A percentile compares a stretch with the other conserved stretches of the same genome.
phyloP scores from a whole-genome alignment of 1,140 invertebrate genomes.

The Ylistrum balloti region DNA sequence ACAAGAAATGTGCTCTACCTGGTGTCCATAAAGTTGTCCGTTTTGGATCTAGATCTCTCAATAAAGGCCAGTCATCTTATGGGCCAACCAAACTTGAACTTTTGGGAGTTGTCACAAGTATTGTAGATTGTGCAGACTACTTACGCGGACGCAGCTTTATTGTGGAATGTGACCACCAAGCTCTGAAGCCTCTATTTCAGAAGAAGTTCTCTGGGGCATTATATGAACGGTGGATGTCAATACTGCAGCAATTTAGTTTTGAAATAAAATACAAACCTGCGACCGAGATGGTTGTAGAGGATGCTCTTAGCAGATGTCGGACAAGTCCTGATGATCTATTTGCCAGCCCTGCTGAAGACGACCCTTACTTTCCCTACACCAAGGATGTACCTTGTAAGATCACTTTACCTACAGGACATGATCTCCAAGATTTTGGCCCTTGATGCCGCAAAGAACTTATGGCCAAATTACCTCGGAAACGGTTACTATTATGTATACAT shows the following conservation, averaged over 20 bases:
- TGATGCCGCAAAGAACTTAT: too few species aligned
- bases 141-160: constrained; percentile 42
- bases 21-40: constrained; percentile 28
- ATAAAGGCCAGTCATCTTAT: constrained; percentile 23
- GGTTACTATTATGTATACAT: too few species aligned
- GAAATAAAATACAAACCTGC: constrained; percentile 45
- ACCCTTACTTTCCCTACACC: constrained; percentile 41
- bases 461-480: too few species aligned
- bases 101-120: constrained; percentile 41
- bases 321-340: neutral
- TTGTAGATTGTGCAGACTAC: constrained; percentile 45
- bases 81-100: constrained; percentile 48
- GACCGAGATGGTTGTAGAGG: constrained; percentile 29
- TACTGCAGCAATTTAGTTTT: constrained; percentile 49
- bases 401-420: constrained; percentile 45
- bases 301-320: constrained; percentile 2
- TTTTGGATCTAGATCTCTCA: constrained; percentile 45
- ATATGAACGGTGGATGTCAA: constrained; percentile 46
- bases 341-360: constrained; percentile 40
- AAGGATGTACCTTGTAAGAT: neutral
- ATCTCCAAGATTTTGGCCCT: neutral
- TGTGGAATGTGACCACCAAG: constrained; percentile 54
- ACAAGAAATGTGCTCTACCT: neutral
- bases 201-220: constrained; percentile 45
- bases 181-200: constrained; percentile 42